phyloP scores from a whole-genome alignment of 2,113 vertebrate species.

The Isichthys henryi region DNA sequence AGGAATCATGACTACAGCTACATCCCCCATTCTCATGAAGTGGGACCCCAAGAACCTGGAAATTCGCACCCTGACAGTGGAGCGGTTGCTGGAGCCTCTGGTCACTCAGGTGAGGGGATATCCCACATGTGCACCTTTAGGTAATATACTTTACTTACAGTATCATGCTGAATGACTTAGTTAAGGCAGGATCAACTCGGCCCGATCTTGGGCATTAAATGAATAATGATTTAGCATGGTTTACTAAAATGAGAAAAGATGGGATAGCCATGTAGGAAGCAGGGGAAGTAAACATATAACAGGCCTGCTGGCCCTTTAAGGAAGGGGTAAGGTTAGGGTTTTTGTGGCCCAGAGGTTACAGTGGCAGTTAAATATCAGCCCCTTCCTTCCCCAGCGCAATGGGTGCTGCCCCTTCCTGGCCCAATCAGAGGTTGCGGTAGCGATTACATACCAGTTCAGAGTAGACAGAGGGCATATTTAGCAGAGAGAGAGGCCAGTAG shows the following conservation, averaged over 20 bases:
- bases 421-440: not conserved
- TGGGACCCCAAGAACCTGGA: slow-evolving; percentile 75
- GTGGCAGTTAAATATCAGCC: no score
- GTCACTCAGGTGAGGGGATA: slow-evolving; percentile 63
- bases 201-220: not conserved
- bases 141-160: not conserved
- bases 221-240: not conserved
- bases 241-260: not conserved
- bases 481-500: not conserved
- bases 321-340: not conserved
- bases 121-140: not conserved
- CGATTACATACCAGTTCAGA: not conserved
- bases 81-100: slow-evolving; percentile 69
- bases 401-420: no score
- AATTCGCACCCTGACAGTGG: slow-evolving; percentile 71
- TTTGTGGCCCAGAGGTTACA: not conserved
- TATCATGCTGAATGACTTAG: not conserved
- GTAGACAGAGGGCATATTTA: not conserved
- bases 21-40: slow-evolving; percentile 71
- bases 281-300: not conserved
- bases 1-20: slow-evolving; percentile 57
- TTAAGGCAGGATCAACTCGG: not conserved
- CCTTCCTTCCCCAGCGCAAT: no score
- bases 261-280: not conserved
- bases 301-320: not conserved